Evolutionary conservation across 2,113 vertebrate genomes (phyloP), one percentile per base, ranked within the genome.

Genomic region (Ictalurus punctatus): DNA sequence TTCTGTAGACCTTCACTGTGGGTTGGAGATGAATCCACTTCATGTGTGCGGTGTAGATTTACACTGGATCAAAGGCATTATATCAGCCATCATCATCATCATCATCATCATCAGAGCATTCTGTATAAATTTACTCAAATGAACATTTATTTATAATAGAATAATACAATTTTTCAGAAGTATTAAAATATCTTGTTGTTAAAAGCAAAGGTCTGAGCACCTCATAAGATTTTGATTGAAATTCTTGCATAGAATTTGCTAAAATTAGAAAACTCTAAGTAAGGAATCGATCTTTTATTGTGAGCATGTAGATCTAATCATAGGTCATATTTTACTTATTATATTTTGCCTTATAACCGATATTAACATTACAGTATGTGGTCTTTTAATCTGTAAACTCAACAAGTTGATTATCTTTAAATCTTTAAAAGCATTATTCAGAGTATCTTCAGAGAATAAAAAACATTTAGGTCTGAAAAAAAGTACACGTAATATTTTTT

Each of bases 1-100:
- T 84, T 89, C 40, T 87, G 27, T 25, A 34, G 2, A 30, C 2
- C 59, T 67, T 81, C 61, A 69, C 86, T 69, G 86, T 52, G 6
- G 58, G 13, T 10, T 21, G 74, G 27, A 44, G 73, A 44, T 63
- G 59, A 48, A 78, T 78, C 65, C n/a, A 34, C 65, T 71, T 85
- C 52, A 37, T 37, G 54, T 17, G 48, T 74, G 48, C 6, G 17
- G 17, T 27, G 27, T 30, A 76, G 23, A 8, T 21, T 65, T 54
- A 12, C n/a, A 67, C 73, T 56, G 61, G 4, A 54, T 27, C 9
- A 82, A 34, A 59, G 27, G 2, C 44, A 56, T 56, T 71, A 52
- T 34, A 25, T 25, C 25, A 69, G 9, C 81, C 65, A 69, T 71
- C 52, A 44, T 71, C 83, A 21, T 61, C 86, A 52, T 67, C 59